Base-by-base conservation (phyloP, 2,888 invertebrate genomes). In the Caenorhabditis wallacei region DNA sequence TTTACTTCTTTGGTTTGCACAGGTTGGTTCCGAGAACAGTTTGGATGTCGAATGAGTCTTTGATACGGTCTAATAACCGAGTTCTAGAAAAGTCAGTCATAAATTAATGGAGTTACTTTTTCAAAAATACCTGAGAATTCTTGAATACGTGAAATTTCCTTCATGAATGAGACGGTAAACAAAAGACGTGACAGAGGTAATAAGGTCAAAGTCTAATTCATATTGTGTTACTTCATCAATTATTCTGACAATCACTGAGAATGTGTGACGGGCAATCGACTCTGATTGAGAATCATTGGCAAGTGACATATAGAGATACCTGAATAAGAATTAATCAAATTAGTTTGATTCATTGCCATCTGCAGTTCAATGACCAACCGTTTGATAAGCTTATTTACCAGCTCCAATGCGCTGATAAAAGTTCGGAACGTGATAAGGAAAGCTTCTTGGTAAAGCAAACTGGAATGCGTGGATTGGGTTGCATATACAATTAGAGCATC, bases 401-500 rank as follows among this genome's bases (percentile, higher is more conserved):
- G 82, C 80, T 90, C 90, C 53, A 84, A 69, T 13, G 88, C 87
- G 26, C 87, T 84, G 72, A 89, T 87, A 82, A 91, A 91, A 64
- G 89, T 88, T 35, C 90, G 86, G 93, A 98, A 99, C 82, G 98
- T 99, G 71, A 97, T 96, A 89, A 98, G 94, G 93, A 99, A 99
- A 85, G 98, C 98, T 94, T 99, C 98, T 94, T 97, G 96, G 93
- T 96, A 97, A 93, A 96, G 94, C 93, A 96, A 95, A 40, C 85
- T 88, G 79, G 82, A 84, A 51, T 70, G 54, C 16, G 83, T 79
- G 8, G 96, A 96, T 93, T 96, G 96, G 75, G 97, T 97, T 59
- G 98, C 98, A 92, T 97, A 96, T 53, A 98, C 97, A 84, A 98
- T 95, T 70, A 99, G 94, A 0, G 97, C 97, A 92, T 98, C 97